These are phyloP conservation scores for Sebastolobus altivelis DNA, from an alignment of 2,797 vertebrate species.

Conservation along the genomic window DNA sequence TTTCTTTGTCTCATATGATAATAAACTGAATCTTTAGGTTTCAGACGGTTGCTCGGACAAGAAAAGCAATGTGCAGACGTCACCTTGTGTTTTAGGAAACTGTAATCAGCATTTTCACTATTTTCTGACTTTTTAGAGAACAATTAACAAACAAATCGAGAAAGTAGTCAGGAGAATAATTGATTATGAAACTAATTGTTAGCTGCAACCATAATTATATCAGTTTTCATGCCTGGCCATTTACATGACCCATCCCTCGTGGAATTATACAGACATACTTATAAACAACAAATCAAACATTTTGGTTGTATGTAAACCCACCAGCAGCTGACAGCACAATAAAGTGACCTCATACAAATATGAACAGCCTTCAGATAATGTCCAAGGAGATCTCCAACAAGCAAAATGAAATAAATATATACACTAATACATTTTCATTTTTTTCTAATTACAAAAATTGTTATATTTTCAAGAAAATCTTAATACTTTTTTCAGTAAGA, in stretches of 20 bases:
- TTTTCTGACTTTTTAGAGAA: too few species aligned
- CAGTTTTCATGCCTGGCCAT: neutral
- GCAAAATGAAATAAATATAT: neutral
- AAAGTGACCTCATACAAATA: neutral
- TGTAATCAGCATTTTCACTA: too few species aligned
- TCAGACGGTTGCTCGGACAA: neutral
- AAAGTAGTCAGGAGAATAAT: too few species aligned
- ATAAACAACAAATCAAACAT: neutral
- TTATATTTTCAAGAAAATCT: neutral
- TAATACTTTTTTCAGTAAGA: neutral
- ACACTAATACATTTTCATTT: neutral
- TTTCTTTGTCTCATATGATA: neutral
- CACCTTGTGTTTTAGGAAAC: too few species aligned
- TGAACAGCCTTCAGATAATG: neutral
- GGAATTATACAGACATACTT: neutral
- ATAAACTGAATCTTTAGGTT: neutral
- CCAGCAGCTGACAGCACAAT: neutral
- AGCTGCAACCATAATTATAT: neutral
- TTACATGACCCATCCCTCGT: neutral
- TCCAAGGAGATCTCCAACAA: neutral
- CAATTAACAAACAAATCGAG: too few species aligned
- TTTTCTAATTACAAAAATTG: neutral
- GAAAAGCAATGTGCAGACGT: neutral
- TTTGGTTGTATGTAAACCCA: neutral
- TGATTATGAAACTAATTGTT: too few species aligned